A percentile compares a stretch with the other conserved stretches of the same genome.
These are phyloP conservation scores for Crocallis elinguaria DNA, from an alignment of 2,888 invertebrate genomes.

Conservation along the genomic window DNA sequence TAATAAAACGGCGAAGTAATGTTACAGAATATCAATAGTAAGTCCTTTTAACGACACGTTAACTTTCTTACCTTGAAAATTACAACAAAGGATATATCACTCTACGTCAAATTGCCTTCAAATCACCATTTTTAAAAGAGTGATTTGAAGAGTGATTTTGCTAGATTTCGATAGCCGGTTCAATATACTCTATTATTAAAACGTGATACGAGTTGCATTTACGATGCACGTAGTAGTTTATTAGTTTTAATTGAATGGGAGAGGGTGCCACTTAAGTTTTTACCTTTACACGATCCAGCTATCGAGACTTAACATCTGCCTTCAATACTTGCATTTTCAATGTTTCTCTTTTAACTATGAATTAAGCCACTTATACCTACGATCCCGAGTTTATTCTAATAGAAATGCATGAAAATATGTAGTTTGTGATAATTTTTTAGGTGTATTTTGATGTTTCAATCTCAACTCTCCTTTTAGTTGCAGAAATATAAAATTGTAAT, in stretches of 20 bases:
- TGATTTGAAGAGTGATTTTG: not conserved
- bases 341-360: conserved; percentile 3
- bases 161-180: conserved; percentile 9
- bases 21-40: no score
- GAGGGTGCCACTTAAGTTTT: conserved; percentile 25
- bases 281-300: conserved; percentile 4
- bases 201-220: conserved; percentile 14
- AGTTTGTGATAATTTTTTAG: no score
- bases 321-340: not conserved
- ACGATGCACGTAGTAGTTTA: conserved; percentile 14
- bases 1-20: no score
- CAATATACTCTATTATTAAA: conserved; percentile 23
- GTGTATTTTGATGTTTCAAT: no score
- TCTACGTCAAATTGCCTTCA: conserved; percentile 13
- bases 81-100: not conserved
- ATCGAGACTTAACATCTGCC: conserved; percentile 22
- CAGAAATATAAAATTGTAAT: no score
- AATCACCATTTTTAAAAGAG: conserved; percentile 9
- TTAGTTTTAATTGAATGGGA: conserved; percentile 20
- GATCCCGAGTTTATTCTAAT: no score
- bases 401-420: no score
- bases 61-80: not conserved
- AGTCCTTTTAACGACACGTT: not conserved
- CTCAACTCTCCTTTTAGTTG: no score
- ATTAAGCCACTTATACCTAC: not conserved